phyloP scores from a whole-genome alignment of 2,797 vertebrate genomes.

The Strix occidentalis region DNA sequence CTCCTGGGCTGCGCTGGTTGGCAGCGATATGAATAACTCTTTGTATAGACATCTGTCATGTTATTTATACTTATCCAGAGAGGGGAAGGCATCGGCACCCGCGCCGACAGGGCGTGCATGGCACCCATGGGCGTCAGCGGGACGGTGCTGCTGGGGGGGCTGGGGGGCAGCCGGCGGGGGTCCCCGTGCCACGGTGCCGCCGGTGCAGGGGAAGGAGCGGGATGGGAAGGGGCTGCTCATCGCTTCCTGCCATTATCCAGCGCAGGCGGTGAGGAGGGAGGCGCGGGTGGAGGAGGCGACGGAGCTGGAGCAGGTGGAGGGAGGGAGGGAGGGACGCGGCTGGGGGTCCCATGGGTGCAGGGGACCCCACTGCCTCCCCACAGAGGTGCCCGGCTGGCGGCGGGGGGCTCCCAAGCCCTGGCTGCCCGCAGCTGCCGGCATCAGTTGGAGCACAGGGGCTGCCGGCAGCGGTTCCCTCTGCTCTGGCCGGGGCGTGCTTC shows the following conservation, averaged over 20 bases:
- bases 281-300: neutral
- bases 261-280: neutral
- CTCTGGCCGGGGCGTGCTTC: neutral
- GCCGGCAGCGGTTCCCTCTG: neutral
- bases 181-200: neutral
- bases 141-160: neutral
- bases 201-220: neutral
- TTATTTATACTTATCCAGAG: slow-evolving; percentile 56
- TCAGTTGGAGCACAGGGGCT: neutral
- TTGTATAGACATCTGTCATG: slow-evolving; percentile 67
- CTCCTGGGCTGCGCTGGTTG: slow-evolving; percentile 44
- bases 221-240: neutral
- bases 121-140: slow-evolving; percentile 34
- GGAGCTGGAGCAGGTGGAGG: neutral
- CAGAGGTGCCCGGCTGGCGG: neutral
- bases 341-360: neutral
- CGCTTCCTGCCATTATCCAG: neutral
- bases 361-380: neutral
- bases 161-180: neutral
- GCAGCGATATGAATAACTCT: slow-evolving; percentile 66
- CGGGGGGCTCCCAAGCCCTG: neutral
- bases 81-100: slow-evolving; percentile 34
- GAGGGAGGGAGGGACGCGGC: neutral
- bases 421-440: neutral
- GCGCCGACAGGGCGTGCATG: neutral